Conservation (phyloP, 1,140 invertebrate genomes). For the Calosoma granatense region DNA sequence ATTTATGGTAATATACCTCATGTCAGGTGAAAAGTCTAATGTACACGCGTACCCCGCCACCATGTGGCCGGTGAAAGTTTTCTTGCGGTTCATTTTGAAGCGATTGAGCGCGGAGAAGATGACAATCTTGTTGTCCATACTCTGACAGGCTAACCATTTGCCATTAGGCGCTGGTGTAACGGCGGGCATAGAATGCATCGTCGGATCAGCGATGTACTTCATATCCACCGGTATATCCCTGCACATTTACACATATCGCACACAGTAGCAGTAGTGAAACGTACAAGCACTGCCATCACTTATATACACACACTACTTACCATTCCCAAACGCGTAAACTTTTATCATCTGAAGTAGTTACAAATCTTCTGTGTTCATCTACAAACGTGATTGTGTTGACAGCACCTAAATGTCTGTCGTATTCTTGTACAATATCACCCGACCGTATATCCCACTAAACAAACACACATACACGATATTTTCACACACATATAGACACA, state of each 20-base stretch:
- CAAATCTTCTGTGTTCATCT: conserved; percentile 95
- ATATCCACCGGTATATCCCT: conserved; percentile 99
- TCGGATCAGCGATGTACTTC: conserved; percentile 99
- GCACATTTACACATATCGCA: conserved; percentile 19
- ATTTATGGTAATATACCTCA: conserved; percentile 61
- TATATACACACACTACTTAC: conserved; percentile 40
- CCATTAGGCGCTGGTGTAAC: conserved; percentile 91
- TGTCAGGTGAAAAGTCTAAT: conserved; percentile 96
- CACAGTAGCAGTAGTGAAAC: conserved; percentile 12
- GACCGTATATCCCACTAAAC: conserved; percentile 89
- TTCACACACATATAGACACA: conserved; percentile 73
- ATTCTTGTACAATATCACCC: conserved; percentile 96
- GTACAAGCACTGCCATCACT: conserved; percentile 5
- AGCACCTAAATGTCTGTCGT: conserved; percentile 96
- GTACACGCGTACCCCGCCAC: conserved; percentile 97
- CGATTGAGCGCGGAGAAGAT: conserved; percentile 96
- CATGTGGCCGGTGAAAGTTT: conserved; percentile 98
- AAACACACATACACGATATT: conserved; percentile 10
- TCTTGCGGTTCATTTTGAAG: conserved; percentile 96
- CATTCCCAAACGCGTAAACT: conserved; percentile 99
- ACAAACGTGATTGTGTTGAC: conserved; percentile 99
- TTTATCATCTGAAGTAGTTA: conserved; percentile 98
- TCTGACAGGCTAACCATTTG: conserved; percentile 98
- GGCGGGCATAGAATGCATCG: conserved; percentile 98
- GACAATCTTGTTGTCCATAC: conserved; percentile 98